phyloP scores from a whole-genome alignment of 2,888 invertebrate genomes.

The Sussaba pulchella region DNA sequence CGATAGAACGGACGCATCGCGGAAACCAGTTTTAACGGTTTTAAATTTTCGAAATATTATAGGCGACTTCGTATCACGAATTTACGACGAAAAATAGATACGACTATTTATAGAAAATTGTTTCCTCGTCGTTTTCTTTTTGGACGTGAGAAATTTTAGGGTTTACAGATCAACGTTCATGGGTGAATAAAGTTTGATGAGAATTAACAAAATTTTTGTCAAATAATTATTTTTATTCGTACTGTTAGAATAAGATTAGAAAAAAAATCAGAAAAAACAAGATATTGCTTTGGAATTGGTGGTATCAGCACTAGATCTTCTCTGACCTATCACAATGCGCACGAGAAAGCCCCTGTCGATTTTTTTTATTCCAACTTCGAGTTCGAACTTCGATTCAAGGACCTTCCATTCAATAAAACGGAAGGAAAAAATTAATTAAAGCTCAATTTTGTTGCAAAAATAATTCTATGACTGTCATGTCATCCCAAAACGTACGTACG shows the following conservation, averaged over 20 bases:
- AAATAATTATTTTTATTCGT: constrained; percentile 22
- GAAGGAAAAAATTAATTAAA: neutral
- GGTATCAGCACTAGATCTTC: neutral
- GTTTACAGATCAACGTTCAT: too few relatives aligned
- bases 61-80: too few relatives aligned
- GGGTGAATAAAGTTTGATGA: too few relatives aligned
- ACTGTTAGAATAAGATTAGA: neutral
- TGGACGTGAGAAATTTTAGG: neutral
- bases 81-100: too few relatives aligned
- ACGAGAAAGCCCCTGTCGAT: neutral
- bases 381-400: neutral
- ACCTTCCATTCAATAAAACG: neutral
- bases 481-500: neutral
- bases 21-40: too few relatives aligned
- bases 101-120: neutral
- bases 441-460: neutral
- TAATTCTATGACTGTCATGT: neutral
- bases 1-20: neutral
- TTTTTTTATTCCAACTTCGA: neutral
- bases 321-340: neutral
- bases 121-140: neutral
- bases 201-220: neutral
- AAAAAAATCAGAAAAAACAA: neutral
- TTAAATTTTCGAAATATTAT: too few relatives aligned
- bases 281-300: constrained; percentile 11